These are phyloP conservation scores for Jaculus jaculus DNA, from an alignment of 2,113 vertebrate species.

Conservation along the genomic window DNA sequence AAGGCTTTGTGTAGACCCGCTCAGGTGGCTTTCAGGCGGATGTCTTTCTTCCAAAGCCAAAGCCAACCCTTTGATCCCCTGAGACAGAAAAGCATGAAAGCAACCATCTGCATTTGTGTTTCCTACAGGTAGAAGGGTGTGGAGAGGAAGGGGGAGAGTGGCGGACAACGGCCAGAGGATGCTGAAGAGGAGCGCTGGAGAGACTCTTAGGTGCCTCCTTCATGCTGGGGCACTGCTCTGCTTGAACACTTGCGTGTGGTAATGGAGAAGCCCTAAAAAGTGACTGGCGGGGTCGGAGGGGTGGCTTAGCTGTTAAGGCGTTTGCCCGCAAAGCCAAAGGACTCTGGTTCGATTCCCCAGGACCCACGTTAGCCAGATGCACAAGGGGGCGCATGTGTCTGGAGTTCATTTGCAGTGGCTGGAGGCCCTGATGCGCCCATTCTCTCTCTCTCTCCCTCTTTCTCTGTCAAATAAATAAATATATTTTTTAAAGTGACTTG, in stretches of 20 bases:
- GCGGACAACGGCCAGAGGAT: background rate
- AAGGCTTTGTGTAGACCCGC: conserved; percentile 1
- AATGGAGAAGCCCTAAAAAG: background rate
- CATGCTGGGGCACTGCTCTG: background rate
- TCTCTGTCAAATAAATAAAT: too few relatives aligned
- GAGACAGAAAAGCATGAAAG: conserved; percentile 49
- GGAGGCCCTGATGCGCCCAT: too few relatives aligned
- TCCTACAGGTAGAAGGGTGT: conserved; percentile 9
- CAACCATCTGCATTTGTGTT: conserved; percentile 21
- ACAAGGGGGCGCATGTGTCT: too few relatives aligned
- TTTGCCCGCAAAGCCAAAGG: too few relatives aligned
- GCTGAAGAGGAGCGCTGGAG: background rate
- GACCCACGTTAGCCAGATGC: too few relatives aligned
- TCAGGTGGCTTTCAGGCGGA: conserved; percentile 42
- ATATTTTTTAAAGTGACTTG: background rate
- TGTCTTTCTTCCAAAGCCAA: conserved; percentile 62
- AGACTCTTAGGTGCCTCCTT: background rate
- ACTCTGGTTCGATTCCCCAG: too few relatives aligned
- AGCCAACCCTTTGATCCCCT: conserved; percentile 66
- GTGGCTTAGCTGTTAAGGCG: too few relatives aligned
- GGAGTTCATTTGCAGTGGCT: too few relatives aligned
- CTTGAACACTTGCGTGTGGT: too few relatives aligned
- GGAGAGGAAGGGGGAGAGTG: background rate
- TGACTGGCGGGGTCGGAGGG: too few relatives aligned
- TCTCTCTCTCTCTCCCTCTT: too few relatives aligned